These are phyloP conservation scores for Cacatua alba DNA, from an alignment of 2,113 vertebrate species.

Conservation along the genomic window DNA sequence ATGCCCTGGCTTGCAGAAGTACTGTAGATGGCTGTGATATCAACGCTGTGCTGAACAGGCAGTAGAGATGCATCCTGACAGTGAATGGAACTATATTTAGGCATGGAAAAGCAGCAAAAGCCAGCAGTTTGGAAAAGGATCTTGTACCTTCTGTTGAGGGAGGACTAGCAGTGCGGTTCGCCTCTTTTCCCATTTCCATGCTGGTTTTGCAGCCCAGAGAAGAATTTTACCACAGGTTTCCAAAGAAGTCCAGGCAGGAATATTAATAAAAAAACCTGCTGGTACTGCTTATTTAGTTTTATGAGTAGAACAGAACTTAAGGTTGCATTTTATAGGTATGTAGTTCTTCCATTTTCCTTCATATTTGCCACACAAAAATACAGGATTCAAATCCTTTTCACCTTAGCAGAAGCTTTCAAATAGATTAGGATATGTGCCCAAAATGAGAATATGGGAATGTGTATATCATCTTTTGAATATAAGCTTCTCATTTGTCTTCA, in stretches of 20 bases:
- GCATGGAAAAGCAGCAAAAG: not conserved
- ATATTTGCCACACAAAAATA: not conserved
- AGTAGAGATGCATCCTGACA: not conserved
- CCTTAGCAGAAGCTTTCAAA: not conserved
- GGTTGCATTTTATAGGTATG: not conserved
- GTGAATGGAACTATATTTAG: not conserved
- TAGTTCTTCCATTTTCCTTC: not conserved
- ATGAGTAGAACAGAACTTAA: not conserved
- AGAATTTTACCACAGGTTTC: not conserved
- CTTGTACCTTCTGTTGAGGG: not conserved
- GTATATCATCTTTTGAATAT: not conserved
- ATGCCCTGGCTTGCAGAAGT: not conserved
- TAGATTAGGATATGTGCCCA: not conserved
- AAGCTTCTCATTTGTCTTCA: not conserved
- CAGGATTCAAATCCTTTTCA: not conserved
- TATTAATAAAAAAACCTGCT: not conserved
- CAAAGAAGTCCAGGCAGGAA: not conserved
- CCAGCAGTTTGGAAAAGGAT: not conserved
- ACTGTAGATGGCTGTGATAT: not conserved
- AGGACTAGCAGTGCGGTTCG: not conserved
- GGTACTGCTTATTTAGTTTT: not conserved
- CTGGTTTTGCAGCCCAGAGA: not conserved
- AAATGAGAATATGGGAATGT: not conserved
- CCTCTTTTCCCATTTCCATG: not conserved
- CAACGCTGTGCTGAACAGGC: not conserved